Conservation (phyloP, 2,888 invertebrate species). For the Smittia sp. region DNA sequence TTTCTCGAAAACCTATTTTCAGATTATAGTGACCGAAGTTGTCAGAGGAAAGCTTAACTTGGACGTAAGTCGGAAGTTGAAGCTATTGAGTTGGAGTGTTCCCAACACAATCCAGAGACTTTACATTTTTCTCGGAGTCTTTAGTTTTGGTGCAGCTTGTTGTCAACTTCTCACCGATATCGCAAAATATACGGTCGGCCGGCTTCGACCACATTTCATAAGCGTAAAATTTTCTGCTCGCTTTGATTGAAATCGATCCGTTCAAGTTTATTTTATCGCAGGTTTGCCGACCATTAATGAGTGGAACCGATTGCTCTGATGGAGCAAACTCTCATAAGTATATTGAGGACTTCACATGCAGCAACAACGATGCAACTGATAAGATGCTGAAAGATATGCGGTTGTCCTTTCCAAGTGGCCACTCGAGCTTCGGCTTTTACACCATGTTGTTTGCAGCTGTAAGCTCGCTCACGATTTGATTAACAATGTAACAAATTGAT, state of each 20-base stretch:
- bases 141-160: slow-evolving; percentile 82
- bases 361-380: slow-evolving; percentile 54
- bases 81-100: slow-evolving; percentile 56
- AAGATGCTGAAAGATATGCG: slow-evolving; percentile 70
- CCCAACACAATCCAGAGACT: slow-evolving; percentile 72
- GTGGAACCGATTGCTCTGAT: slow-evolving; percentile 57
- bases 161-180: slow-evolving; percentile 87
- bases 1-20: slow-evolving; percentile 49
- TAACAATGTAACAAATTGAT: not conserved
- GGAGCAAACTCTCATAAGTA: slow-evolving; percentile 63
- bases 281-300: slow-evolving; percentile 70
- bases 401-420: slow-evolving; percentile 90
- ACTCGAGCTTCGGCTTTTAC: slow-evolving; percentile 87
- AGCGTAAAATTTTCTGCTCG: slow-evolving; percentile 50
- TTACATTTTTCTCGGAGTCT: slow-evolving; percentile 74
- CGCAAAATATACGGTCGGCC: slow-evolving; percentile 89
- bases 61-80: slow-evolving; percentile 57
- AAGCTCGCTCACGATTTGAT: not conserved
- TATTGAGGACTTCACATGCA: slow-evolving; percentile 70
- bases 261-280: not conserved
- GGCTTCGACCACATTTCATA: slow-evolving; percentile 92
- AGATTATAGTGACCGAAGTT: slow-evolving; percentile 71
- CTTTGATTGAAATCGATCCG: no score
- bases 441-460: slow-evolving; percentile 79
- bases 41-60: slow-evolving; percentile 56